These are phyloP conservation scores for Odiellus spinosus DNA, from an alignment of 2,888 invertebrate species.

Conservation along the genomic window DNA sequence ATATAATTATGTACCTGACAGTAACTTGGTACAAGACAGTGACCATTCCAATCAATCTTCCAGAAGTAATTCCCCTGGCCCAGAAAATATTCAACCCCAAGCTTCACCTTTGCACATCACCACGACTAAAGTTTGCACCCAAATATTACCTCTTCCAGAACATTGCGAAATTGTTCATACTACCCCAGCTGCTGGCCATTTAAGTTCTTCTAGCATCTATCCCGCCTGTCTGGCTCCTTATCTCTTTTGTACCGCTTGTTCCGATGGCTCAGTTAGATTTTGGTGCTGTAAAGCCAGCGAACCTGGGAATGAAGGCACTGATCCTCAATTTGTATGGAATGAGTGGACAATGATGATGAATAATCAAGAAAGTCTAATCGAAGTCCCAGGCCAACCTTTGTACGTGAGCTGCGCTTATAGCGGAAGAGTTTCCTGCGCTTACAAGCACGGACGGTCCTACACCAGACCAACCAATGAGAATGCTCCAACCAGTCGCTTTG, in stretches of 20 bases:
- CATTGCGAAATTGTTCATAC: constrained; percentile 87
- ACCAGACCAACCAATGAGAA: constrained; percentile 58
- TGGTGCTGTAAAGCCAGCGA: constrained; percentile 61
- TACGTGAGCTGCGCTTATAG: constrained; percentile 95
- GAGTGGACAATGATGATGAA: constrained; percentile 69
- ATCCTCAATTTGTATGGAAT: constrained; percentile 53
- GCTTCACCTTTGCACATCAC: constrained; percentile 59
- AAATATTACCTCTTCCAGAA: constrained; percentile 67
- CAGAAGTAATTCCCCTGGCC: constrained; percentile 19
- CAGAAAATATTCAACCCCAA: constrained; percentile 26
- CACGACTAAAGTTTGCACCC: constrained; percentile 83
- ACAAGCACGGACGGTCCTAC: constrained; percentile 80
- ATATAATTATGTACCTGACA: constrained; percentile 23
- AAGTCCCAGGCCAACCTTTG: constrained; percentile 57
- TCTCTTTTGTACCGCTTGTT: constrained; percentile 85
- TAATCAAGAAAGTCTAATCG: constrained; percentile 43
- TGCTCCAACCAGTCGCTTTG: constrained; percentile 56
- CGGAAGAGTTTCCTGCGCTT: constrained; percentile 91
- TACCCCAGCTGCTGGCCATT: constrained; percentile 85
- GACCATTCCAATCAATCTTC: constrained; percentile 24
- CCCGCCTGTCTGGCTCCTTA: constrained; percentile 98
- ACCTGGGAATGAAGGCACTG: constrained; percentile 30
- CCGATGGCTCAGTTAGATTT: constrained; percentile 77
- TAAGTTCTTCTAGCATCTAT: constrained; percentile 93
- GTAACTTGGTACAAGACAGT: constrained; percentile 21